Evolutionary conservation across 2,113 vertebrate genomes (phyloP), one percentile per base, ranked within the genome.

Genomic region (Otocyon megalotis): DNA sequence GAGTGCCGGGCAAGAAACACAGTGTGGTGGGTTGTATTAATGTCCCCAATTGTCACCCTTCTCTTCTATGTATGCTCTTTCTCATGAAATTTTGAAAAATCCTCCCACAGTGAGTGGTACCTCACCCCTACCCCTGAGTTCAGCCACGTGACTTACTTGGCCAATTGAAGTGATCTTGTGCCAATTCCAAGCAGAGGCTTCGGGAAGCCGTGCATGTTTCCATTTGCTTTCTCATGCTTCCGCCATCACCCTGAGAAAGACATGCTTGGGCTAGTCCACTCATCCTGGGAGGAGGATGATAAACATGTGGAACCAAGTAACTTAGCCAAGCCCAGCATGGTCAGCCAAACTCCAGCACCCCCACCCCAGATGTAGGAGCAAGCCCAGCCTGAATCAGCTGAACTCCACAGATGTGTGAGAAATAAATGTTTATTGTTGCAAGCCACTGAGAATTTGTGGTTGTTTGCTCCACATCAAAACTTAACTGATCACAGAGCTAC

Each of bases 381-480:
- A 94, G 76, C 58, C 69, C 54, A 77, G 86, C 80, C 56, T 77
- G 26, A 30, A 80, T 77, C 88, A 79, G 71, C 63, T 76, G 43
- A 93, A 71, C 50, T 72, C 89, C 67, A 88, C 96, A 97, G 72
- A 96, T 96, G 89, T 92, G 85, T 94, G 86, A 95, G 82, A 95
- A 95, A 88, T 71, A 77, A 96, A 84, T 96, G 92, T 91, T 97
- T 96, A 87, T 58, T 95, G 50, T 86, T 71, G 30, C 88, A 63
- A 54, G 72, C 76, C 86, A 79, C 77, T 56, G 93, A 94, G 71
- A 71, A 53, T 71, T 79, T 86, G 81, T 63, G 88, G 85, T 96
- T 95, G 85, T 72, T 83, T 96, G 80, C 48, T 86, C 94, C 82
- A 97, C 96, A 97, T 97, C 96, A 97, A 94, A 97, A 53, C 90